Conservation (phyloP, 2,888 invertebrate species). For the Helobdella robusta region DNA sequence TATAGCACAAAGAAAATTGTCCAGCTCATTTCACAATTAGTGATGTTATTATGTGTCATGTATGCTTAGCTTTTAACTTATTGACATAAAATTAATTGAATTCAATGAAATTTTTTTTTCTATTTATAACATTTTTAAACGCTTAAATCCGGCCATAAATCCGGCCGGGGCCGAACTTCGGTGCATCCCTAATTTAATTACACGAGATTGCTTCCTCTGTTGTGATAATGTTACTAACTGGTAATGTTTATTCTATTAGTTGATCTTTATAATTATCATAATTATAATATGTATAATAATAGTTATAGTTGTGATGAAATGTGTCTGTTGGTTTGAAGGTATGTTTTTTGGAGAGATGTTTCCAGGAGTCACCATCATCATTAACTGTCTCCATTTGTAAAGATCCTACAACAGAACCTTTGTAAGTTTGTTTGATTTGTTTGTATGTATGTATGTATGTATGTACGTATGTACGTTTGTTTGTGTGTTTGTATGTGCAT, state of each 20-base stretch:
- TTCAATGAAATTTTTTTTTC: no score
- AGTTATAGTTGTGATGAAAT: background rate
- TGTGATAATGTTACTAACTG: background rate
- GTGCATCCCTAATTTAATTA: no score
- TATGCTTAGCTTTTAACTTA: no score
- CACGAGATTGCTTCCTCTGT: background rate
- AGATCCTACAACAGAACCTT: constrained; percentile 14
- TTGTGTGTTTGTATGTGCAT: no score
- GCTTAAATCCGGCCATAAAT: background rate
- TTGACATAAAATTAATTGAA: no score
- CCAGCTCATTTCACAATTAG: no score
- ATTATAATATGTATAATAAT: background rate
- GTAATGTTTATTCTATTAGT: background rate
- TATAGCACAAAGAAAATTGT: no score
- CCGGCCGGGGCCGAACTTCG: background rate
- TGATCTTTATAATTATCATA: background rate
- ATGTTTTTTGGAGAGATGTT: constrained; percentile 22
- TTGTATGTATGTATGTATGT: no score
- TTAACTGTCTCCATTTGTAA: constrained; percentile 20
- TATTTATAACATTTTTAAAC: no score
- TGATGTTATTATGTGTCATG: no score
- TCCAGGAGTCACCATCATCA: constrained; percentile 6
- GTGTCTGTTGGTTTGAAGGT: no score
- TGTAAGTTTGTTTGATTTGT: background rate
- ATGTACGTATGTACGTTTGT: no score